phyloP scores from a whole-genome alignment of 2,113 vertebrate species.

The Mormyrus iriodes region DNA sequence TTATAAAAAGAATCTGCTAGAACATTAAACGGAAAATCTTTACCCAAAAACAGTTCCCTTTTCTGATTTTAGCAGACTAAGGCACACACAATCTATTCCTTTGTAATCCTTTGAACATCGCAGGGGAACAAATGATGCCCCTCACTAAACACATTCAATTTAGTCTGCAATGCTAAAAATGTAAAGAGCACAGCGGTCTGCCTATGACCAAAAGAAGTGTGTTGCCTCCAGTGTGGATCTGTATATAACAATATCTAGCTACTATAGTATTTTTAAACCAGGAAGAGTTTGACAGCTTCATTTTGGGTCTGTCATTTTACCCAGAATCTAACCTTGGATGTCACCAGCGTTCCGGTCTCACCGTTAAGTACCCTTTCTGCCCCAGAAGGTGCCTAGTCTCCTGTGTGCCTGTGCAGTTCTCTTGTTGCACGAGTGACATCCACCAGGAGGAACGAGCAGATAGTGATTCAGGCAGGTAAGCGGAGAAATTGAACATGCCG shows the following conservation, averaged over 20 bases:
- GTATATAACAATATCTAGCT: neutral
- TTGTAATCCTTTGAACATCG: no score
- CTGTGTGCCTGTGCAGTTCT: no score
- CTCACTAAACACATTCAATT: neutral
- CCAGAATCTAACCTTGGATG: neutral
- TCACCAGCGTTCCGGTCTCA: neutral
- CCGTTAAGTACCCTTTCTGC: neutral
- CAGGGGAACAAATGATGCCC: no score
- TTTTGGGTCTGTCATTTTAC: no score
- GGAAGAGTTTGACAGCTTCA: neutral
- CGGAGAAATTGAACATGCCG: conserved; percentile 24
- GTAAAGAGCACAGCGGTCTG: neutral
- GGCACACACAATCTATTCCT: no score
- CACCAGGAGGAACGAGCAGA: neutral
- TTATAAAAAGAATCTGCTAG: no score
- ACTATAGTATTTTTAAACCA: neutral
- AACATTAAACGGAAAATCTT: no score
- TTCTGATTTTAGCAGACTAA: no score
- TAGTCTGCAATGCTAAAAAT: neutral
- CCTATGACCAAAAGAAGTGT: neutral
- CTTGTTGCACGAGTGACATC: no score
- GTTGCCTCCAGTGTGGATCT: neutral
- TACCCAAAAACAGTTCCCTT: no score
- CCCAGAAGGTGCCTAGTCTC: no score
- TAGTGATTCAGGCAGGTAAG: neutral